Base-by-base conservation (phyloP, 2,113 vertebrate species). In the Dicerorhinus sumatrensis region DNA sequence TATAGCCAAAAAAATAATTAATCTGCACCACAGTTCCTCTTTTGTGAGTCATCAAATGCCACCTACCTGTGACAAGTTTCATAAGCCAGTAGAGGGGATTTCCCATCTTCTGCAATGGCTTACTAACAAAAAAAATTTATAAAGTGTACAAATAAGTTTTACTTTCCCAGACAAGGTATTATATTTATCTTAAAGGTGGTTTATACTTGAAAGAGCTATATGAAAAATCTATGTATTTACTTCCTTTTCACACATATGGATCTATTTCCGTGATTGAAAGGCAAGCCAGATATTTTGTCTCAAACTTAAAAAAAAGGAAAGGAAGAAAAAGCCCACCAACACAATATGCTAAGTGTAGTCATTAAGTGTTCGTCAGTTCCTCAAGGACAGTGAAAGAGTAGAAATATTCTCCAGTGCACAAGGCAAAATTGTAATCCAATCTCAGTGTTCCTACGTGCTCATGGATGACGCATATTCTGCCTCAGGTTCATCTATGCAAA, bases 11-110 rank as follows among this genome's bases (percentile, higher is more conserved):
- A 92, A 97, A 91, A 94, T 94, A 97, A 98, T 96, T 97, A 94
- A 97, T 96, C 80, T 97, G 62, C 2, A 80, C 51, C 72, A 95
- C 82, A 98, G 94, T 98, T 98, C 97, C 90, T 97, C 88, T 97
- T 98, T 90, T 97, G 46, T 99, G 98, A 99, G 97, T 99, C 98
- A 98, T 96, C 91, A 97, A 98, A 98, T 96, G 93, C 96, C 96
- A 98, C 94, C 98, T 96, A 98, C 98, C 90, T 98, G 95, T 88
- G 92, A 96, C 3, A 96, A 97, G 92, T 1, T 98, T 97, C 95
- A 97, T 91, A 89, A 98, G 75, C 90, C 65, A 95, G 98, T 98
- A 97, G 94, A 84, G 97, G 96, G 98, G 97, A 98, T 98, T 98
- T 99, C 98, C 97, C 95, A 96, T 83, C 88, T 97, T 98, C 91